Conservation (phyloP, 92 coral and sea anemone species). For the Muricea muricata region DNA sequence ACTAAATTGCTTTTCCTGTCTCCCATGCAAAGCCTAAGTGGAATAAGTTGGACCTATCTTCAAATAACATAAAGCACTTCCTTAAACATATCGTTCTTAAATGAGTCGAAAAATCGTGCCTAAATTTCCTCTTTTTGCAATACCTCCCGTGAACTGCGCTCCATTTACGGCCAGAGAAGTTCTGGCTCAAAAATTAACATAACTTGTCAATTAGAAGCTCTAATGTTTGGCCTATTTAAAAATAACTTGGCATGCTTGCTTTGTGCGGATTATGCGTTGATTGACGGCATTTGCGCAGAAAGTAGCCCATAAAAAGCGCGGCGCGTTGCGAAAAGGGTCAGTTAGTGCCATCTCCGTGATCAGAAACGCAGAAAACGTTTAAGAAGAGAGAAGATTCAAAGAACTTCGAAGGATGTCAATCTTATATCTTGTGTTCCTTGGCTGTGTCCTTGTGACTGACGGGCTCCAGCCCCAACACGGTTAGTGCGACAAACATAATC, state of each 20-base stretch:
- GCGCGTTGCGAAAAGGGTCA: background rate
- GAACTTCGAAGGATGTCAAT: background rate
- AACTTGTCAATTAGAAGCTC: background rate
- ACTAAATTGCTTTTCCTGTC: conserved; percentile 14
- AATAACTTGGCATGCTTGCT: background rate
- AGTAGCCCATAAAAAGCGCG: background rate
- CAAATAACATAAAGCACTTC: background rate
- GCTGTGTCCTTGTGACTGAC: background rate
- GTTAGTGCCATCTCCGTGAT: background rate
- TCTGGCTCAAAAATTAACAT: background rate
- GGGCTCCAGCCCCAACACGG: background rate
- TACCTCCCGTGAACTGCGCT: background rate
- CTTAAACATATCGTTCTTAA: background rate
- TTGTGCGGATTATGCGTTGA: background rate
- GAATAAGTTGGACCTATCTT: background rate
- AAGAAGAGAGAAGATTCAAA: background rate
- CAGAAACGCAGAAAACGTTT: background rate
- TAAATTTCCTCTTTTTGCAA: background rate
- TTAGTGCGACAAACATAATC: background rate
- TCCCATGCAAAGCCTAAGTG: conserved; percentile 3
- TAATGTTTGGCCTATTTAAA: background rate
- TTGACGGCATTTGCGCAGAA: background rate
- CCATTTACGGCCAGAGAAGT: conserved; percentile 17
- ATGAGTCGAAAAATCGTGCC: background rate
- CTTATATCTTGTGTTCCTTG: background rate